Base-by-base conservation (phyloP, 2,113 vertebrate genomes). In the Antennarius striatus region DNA sequence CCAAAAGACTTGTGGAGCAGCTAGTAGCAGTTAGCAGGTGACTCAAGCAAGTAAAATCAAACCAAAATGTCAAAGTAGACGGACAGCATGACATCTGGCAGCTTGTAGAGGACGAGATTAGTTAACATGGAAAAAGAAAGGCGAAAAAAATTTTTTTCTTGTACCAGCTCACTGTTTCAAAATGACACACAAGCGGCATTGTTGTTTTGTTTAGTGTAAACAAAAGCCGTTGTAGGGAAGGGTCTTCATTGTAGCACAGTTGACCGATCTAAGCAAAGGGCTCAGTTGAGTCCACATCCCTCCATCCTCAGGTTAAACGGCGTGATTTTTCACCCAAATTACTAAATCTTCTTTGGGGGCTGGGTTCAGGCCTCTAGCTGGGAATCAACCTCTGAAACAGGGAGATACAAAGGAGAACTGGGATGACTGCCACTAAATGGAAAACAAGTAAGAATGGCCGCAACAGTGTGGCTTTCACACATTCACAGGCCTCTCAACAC, bases 351-450 rank as follows among this genome's bases (percentile, higher is more conserved):
- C 6, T 60, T 64, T 79, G 54, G 68, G 59, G 75, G 77, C 76
- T 70, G 28, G 12, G 56, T 76, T 63, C 0, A 43, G 69, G 67
- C 70, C 68, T 49, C 45, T 52, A 79, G 71, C 48, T 63, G 57
- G 78, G 63, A 85, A 89, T 75, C 72, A 70, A 68, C 68, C 57
- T 56, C 58, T 79, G 22, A 67, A 79, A 77, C 9, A n/a, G 43
- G 32, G 40, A 46, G 43, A 63, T 51, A 55, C 45, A 62, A 64
- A 42, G 55, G 39, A 83, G 47, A 62, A 49, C 56, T 45, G 71
- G 67, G 67, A 71, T 49, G 15, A 45, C 39, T 57, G 63, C 66
- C 79, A 79, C 62, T 16, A 45, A 51, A 49, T 46, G 39, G 17
- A 75, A 77, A 45, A 66, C 53, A 56, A 60, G 56, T 53, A 49